Conservation (phyloP, 2,797 vertebrate species). For the Clarias platycephalus region DNA sequence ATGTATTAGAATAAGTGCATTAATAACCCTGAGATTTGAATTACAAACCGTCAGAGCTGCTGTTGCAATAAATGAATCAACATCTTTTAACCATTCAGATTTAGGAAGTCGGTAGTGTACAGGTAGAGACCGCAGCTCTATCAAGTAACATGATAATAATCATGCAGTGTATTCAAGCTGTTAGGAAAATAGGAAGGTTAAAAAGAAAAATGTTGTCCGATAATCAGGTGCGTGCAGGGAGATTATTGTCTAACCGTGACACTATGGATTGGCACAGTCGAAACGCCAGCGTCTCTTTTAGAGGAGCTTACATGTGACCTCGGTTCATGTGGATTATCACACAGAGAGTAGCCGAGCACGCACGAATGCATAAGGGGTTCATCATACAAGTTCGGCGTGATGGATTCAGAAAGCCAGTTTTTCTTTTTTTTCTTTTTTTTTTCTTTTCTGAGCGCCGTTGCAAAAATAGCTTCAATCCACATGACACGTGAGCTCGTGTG, state of each 20-base stretch:
- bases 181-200: neutral
- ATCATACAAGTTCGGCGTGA: too few species aligned
- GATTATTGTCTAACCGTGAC: neutral
- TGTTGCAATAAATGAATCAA: neutral
- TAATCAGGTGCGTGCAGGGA: neutral
- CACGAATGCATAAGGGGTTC: neutral
- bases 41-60: neutral
- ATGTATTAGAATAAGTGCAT: neutral
- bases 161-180: neutral
- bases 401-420: neutral
- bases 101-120: neutral
- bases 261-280: neutral
- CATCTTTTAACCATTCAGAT: neutral
- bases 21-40: neutral
- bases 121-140: neutral
- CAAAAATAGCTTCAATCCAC: neutral
- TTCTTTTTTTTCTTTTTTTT: neutral
- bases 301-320: slow-evolving; percentile 27
- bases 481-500: neutral
- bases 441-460: neutral
- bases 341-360: neutral
- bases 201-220: neutral
- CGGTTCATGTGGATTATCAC: slow-evolving; percentile 15
- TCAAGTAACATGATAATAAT: neutral
- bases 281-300: slow-evolving; percentile 38